Percentiles rank a stretch among this genome's conserved stretches.
These are phyloP conservation scores for Chironomus striatipennis DNA, from an alignment of 1,140 invertebrate genomes.

Conservation along the genomic window DNA sequence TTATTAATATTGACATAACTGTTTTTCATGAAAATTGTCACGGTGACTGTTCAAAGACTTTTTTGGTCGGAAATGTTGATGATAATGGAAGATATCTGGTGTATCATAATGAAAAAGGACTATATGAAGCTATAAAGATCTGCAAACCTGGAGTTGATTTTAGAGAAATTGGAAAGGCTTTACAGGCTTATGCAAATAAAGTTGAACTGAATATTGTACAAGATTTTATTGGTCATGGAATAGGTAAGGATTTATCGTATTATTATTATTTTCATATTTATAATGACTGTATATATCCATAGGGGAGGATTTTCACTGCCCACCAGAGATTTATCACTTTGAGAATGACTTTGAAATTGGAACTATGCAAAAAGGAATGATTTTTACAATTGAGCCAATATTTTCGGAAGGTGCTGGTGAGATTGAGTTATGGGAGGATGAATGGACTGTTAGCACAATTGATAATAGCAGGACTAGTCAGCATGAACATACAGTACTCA, in stretches of 20 bases:
- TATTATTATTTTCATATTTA: too few relatives aligned
- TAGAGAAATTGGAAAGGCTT: constrained; percentile 59
- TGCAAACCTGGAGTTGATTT: constrained; percentile 71
- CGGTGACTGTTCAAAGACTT: constrained; percentile 88
- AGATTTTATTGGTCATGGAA: constrained; percentile 83
- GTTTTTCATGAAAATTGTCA: constrained; percentile 81
- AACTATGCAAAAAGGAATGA: constrained; percentile 78
- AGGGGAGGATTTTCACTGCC: constrained; percentile 83
- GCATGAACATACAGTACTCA: constrained; percentile 83
- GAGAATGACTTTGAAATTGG: constrained; percentile 60
- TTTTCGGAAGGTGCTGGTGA: constrained; percentile 61
- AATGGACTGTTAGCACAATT: constrained; percentile 75
- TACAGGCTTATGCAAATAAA: constrained; percentile 54
- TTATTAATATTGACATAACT: constrained; percentile 86
- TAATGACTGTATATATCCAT: too few relatives aligned
- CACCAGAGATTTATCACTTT: constrained; percentile 76
- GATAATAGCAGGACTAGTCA: constrained; percentile 78
- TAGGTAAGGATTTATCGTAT: too few relatives aligned
- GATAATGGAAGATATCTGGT: constrained; percentile 59
- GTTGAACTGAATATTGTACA: constrained; percentile 62
- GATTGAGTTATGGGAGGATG: constrained; percentile 67
- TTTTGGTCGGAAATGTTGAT: constrained; percentile 74
- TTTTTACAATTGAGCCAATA: constrained; percentile 91
- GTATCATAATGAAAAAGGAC: constrained; percentile 57
- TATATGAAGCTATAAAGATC: constrained; percentile 61